Percentiles rank a stretch among this genome's conserved stretches.
Evolutionary conservation across 2,888 invertebrate genomes (phyloP).

Genomic region (Hedya salicella): DNA sequence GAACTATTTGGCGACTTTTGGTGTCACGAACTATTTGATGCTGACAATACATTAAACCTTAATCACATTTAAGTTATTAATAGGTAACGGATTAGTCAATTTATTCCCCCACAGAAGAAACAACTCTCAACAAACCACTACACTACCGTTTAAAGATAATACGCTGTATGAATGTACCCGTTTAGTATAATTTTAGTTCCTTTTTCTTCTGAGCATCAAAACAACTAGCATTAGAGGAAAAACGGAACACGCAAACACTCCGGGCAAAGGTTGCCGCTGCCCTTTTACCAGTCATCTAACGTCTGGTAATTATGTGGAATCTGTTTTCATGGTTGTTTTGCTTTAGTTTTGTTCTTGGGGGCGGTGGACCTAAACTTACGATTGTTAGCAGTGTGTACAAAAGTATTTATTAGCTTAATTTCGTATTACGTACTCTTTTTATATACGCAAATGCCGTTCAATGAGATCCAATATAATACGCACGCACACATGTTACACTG

Average conservation of each 20-base stretch:
- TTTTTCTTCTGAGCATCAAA: conserved; percentile 1
- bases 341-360: conserved; percentile 1
- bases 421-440: too few species aligned
- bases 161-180: background rate
- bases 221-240: conserved; percentile 16
- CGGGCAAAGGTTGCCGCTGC: conserved; percentile 16
- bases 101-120: background rate
- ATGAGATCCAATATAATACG: too few species aligned
- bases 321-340: conserved; percentile 33
- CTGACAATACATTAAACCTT: background rate
- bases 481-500: too few species aligned
- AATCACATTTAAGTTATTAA: background rate
- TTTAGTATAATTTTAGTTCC: background rate
- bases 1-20: too few species aligned
- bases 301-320: conserved; percentile 34
- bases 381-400: background rate
- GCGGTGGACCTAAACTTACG: background rate
- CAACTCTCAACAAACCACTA: conserved; percentile 20
- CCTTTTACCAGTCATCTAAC: conserved; percentile 17
- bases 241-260: conserved; percentile 11
- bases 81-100: background rate
- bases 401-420: too few species aligned
- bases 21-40: too few species aligned
- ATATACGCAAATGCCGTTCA: too few species aligned
- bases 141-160: background rate